These are phyloP conservation scores for Bos taurus DNA, from an alignment of 2,113 vertebrate species.

Conservation along the genomic window ARS-UCD2.0 NC_037357.1:48176501-48177000, in stretches of 20 bases:
- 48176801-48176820: not conserved
- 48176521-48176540: conserved; percentile 28
- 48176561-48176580: conserved; percentile 21
- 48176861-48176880: conserved; percentile 41
- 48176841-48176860: conserved; percentile 38
- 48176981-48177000: conserved; percentile 56
- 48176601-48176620: not conserved
- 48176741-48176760: not conserved
- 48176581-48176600: not conserved
- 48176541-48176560: conserved; percentile 6
- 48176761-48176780: not conserved
- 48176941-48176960: conserved; percentile 43
- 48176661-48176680: not conserved
- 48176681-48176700: not conserved
- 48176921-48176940: not conserved
- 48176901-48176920: conserved; percentile 40
- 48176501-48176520: conserved; percentile 35
- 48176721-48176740: not conserved
- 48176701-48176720: not conserved
- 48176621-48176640: not conserved
- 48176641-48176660: conserved; percentile 7
- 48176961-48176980: conserved; percentile 62
- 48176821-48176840: not conserved
- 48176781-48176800: not conserved
- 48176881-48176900: conserved; percentile 46